Percentiles rank a stretch among this genome's conserved stretches.
phyloP scores from a whole-genome alignment of 1,140 invertebrate genomes.

The Diorhabda carinulata region DNA sequence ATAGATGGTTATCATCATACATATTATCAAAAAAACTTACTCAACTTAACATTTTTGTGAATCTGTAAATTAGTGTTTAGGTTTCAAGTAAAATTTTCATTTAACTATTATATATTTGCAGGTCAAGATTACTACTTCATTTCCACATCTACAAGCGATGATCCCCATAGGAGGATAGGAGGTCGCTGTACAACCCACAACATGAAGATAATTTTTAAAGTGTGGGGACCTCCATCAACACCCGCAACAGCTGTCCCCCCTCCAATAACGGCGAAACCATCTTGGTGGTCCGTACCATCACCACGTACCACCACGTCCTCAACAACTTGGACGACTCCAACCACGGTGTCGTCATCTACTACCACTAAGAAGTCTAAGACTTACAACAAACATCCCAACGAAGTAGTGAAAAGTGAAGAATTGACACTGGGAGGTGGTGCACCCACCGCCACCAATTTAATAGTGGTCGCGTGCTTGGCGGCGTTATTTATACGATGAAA shows the following conservation, averaged over 20 bases:
- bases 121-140: constrained; percentile 96
- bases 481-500: constrained; percentile 41
- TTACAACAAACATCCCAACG: constrained; percentile 81
- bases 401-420: constrained; percentile 89
- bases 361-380: constrained; percentile 52
- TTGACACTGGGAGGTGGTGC: constrained; percentile 54
- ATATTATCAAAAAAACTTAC: too few species aligned
- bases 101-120: constrained; percentile 5
- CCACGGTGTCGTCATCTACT: constrained; percentile 35
- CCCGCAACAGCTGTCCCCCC: constrained; percentile 46
- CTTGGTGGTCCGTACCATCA: constrained; percentile 35
- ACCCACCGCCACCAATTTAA: constrained; percentile 19
- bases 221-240: constrained; percentile 55
- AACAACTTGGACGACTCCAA: constrained; percentile 43
- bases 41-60: too few species aligned
- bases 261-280: constrained; percentile 15
- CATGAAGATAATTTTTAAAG: constrained; percentile 94
- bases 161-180: constrained; percentile 80
- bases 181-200: constrained; percentile 84
- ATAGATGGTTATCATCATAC: too few species aligned
- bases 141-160: constrained; percentile 87
- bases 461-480: constrained; percentile 29
- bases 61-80: too few species aligned
- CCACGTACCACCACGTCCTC: constrained; percentile 44
- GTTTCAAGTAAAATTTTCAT: too few species aligned